Conservation (phyloP, 1,140 invertebrate species). For the Drosophila miranda region DNA sequence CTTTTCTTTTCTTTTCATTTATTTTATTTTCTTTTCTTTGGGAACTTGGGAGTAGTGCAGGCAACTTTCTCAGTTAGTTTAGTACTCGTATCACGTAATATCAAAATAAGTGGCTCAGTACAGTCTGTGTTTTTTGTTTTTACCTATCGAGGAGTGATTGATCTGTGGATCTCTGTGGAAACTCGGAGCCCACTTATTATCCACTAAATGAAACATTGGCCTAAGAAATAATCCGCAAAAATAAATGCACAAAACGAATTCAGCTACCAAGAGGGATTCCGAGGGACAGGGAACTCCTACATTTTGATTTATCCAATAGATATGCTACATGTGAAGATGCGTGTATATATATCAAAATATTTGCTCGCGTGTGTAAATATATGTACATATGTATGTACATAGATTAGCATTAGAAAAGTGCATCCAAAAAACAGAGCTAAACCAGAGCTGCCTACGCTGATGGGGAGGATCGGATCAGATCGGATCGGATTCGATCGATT, state of each 20-base stretch:
- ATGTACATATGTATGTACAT: constrained; percentile 37
- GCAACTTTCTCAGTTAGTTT: constrained; percentile 70
- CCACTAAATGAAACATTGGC: constrained; percentile 27
- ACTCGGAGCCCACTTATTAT: constrained; percentile 14
- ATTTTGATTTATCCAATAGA: constrained; percentile 40
- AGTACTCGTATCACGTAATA: constrained; percentile 75
- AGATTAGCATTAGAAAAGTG: constrained; percentile 66
- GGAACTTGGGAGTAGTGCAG: constrained; percentile 43
- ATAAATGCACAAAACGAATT: constrained; percentile 61
- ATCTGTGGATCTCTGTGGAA: constrained; percentile 14
- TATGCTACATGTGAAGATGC: background rate
- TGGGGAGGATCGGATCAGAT: constrained; percentile 7
- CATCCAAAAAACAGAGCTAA: constrained; percentile 71
- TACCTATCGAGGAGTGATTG: constrained; percentile 51
- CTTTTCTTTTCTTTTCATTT: background rate
- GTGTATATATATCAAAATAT: constrained; percentile 49
- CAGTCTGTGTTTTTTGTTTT: constrained; percentile 41
- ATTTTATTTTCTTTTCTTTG: background rate
- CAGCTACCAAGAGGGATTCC: constrained; percentile 44
- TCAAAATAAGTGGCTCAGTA: constrained; percentile 74
- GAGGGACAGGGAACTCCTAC: constrained; percentile 5
- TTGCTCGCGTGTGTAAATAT: constrained; percentile 7
- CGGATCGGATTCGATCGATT: background rate
- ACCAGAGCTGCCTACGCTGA: constrained; percentile 63
- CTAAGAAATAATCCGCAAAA: constrained; percentile 38